Conservation (phyloP, 2,113 vertebrate species). For the Callipepla squamata region DNA sequence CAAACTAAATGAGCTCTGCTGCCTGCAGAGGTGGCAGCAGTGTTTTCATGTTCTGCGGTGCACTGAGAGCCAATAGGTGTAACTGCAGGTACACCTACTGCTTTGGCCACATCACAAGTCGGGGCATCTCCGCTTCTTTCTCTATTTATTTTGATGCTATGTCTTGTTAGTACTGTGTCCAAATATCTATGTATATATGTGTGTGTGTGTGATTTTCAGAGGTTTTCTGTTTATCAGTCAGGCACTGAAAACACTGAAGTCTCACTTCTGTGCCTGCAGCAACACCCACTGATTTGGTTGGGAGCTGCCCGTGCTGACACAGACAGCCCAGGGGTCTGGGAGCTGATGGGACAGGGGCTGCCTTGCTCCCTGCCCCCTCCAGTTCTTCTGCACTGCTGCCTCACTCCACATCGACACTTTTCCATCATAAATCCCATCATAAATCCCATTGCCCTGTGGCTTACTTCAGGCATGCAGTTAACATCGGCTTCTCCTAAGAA, state of each 20-base stretch:
- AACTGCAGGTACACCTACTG: not conserved
- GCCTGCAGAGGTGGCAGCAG: not conserved
- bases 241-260: not conserved
- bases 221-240: not conserved
- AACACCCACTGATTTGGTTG: not conserved
- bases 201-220: too few species aligned
- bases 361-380: not conserved
- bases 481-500: not conserved
- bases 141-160: not conserved
- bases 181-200: not conserved
- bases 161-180: not conserved
- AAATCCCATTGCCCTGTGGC: not conserved
- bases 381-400: not conserved
- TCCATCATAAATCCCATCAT: not conserved
- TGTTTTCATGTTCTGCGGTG: not conserved
- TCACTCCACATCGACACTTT: not conserved
- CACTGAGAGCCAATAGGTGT: fast-evolving
- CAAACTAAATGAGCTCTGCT: not conserved
- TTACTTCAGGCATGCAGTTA: not conserved
- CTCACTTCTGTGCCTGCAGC: not conserved
- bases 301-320: not conserved
- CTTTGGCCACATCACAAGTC: constrained; percentile 16
- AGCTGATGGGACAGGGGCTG: constrained; percentile 12
- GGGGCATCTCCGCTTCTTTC: not conserved
- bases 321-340: not conserved